Evolutionary conservation across 2,797 vertebrate species (phyloP).

Genomic region (Borostomias antarcticus): DNA sequence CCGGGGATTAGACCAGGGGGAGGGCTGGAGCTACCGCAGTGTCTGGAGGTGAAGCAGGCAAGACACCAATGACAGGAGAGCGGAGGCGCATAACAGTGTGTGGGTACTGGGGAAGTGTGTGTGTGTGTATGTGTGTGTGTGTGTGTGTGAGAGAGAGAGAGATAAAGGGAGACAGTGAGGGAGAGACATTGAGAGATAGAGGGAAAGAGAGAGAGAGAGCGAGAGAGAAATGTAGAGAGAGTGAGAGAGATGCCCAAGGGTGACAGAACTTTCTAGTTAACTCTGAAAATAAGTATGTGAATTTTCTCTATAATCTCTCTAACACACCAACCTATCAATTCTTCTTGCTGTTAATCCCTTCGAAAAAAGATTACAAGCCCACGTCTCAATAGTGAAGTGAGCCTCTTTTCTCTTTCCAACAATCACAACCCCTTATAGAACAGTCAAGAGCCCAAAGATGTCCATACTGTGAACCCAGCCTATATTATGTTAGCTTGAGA

Average conservation of each 20-base stretch:
- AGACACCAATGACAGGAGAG: slow-evolving; percentile 28
- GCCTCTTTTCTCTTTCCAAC: not conserved
- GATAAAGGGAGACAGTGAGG: too few species aligned
- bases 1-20: slow-evolving; percentile 37
- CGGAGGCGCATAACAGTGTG: not conserved
- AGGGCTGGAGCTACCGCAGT: slow-evolving; percentile 29
- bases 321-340: slow-evolving; percentile 10
- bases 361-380: not conserved
- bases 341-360: not conserved
- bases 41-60: slow-evolving; percentile 22
- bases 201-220: too few species aligned
- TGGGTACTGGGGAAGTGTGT: not conserved
- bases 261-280: too few species aligned
- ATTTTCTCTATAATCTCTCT: not conserved
- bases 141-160: not conserved
- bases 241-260: not conserved
- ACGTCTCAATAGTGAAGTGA: not conserved
- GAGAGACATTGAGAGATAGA: too few species aligned
- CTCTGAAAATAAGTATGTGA: not conserved
- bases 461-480: slow-evolving; percentile 21
- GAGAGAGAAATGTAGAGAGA: slow-evolving; percentile 26
- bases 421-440: not conserved
- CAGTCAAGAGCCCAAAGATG: slow-evolving; percentile 26
- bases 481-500: slow-evolving; percentile 56
- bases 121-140: slow-evolving; percentile 21